phyloP scores from a whole-genome alignment of 1,140 invertebrate genomes.

The Ditylenchus dipsaci region DNA sequence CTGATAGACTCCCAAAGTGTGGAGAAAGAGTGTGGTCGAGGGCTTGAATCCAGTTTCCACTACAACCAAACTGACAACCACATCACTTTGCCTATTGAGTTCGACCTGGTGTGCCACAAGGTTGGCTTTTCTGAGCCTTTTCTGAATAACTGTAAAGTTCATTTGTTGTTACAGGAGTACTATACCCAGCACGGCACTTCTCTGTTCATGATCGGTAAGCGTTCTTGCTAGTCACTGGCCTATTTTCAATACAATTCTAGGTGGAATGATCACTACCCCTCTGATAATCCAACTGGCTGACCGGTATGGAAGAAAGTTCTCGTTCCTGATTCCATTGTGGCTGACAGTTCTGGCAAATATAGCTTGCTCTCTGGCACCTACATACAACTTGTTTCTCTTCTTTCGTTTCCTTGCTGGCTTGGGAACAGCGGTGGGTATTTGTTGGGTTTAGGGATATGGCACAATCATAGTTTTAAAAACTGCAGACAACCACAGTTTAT shows the following conservation, averaged over 20 bases:
- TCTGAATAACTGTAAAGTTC: too few species aligned
- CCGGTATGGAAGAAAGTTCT: slow-evolving; percentile 38
- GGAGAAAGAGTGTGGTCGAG: slow-evolving; percentile 12
- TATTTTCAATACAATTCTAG: background rate
- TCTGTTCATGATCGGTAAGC: slow-evolving; percentile 34
- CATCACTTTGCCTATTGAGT: slow-evolving; percentile 18
- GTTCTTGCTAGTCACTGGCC: slow-evolving; percentile 4
- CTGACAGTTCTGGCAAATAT: slow-evolving; percentile 40
- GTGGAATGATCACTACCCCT: slow-evolving; percentile 26
- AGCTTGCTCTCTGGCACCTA: slow-evolving; percentile 41
- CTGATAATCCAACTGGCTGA: slow-evolving; percentile 36
- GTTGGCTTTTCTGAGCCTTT: too few species aligned
- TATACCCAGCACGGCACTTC: slow-evolving; percentile 38
- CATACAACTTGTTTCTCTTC: slow-evolving; percentile 34
- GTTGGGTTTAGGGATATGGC: background rate
- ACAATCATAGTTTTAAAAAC: background rate
- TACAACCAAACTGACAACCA: slow-evolving; percentile 21
- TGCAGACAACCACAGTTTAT: background rate
- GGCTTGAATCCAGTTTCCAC: slow-evolving; percentile 9
- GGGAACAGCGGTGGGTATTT: slow-evolving; percentile 21
- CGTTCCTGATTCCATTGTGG: slow-evolving; percentile 42
- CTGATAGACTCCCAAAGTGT: slow-evolving; percentile 1
- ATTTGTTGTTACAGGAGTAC: slow-evolving; percentile 15
- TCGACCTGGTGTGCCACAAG: slow-evolving; percentile 30
- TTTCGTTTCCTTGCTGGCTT: slow-evolving; percentile 44